phyloP scores from a whole-genome alignment of 2,888 invertebrate species.

The Aphrophora alni region DNA sequence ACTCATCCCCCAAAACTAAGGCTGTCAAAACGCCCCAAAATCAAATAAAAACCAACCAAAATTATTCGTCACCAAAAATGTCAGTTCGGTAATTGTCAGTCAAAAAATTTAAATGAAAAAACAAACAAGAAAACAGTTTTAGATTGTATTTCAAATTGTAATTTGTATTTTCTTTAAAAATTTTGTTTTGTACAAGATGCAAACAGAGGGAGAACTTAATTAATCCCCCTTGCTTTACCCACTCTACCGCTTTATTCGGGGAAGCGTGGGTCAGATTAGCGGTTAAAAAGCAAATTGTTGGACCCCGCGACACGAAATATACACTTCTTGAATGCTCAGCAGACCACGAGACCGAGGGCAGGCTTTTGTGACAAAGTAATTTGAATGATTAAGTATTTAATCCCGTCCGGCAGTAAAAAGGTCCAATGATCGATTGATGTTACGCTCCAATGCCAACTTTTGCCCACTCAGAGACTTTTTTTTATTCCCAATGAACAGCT shows the following conservation, averaged over 20 bases:
- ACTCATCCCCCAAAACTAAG: too few species aligned
- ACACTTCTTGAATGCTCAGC: neutral
- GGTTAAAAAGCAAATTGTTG: neutral
- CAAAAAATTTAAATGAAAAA: too few species aligned
- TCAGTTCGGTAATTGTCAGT: too few species aligned
- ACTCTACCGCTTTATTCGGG: neutral
- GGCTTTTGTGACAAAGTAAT: neutral
- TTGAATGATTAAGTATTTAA: conserved; percentile 6
- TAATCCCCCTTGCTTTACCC: neutral
- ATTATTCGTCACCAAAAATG: too few species aligned
- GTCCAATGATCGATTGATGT: neutral
- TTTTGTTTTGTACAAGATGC: too few species aligned
- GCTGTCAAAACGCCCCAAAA: too few species aligned
- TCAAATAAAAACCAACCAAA: too few species aligned
- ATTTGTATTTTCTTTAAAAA: too few species aligned
- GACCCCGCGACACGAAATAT: neutral
- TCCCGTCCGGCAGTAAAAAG: neutral
- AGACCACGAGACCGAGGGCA: neutral
- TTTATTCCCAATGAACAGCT: neutral
- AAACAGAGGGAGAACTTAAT: too few species aligned
- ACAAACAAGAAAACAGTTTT: too few species aligned
- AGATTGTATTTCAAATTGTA: too few species aligned
- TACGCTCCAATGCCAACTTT: neutral
- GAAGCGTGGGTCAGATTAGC: neutral
- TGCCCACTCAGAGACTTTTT: neutral